These are phyloP conservation scores for Ammodytes marinus DNA, from an alignment of 2,113 vertebrate genomes.

Conservation along the genomic window DNA sequence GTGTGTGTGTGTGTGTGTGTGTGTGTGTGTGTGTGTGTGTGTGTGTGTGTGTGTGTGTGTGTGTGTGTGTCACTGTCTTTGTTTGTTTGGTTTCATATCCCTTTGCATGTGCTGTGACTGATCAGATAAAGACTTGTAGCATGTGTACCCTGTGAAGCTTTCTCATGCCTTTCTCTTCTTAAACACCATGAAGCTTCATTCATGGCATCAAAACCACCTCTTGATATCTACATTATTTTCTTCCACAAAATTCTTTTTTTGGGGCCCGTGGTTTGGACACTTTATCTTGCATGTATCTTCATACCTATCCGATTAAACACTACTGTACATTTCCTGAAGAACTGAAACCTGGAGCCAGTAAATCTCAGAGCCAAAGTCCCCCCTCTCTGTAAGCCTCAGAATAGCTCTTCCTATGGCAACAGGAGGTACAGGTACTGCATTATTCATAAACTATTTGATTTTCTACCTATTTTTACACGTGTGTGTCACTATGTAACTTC, in stretches of 20 bases:
- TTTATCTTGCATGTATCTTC: neutral
- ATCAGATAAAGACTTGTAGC: neutral
- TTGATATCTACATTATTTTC: neutral
- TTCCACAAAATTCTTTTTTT: accelerated
- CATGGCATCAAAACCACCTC: neutral
- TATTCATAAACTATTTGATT: neutral
- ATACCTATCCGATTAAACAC: neutral
- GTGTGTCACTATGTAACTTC: neutral
- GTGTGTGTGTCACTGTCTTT: slow-evolving; percentile 3
- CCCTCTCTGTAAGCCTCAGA: slow-evolving; percentile 41
- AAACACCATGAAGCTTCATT: neutral
- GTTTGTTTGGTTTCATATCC: slow-evolving; percentile 65
- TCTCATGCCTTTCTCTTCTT: neutral
- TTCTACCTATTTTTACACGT: neutral
- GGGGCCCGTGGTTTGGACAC: neutral
- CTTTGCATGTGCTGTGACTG: slow-evolving; percentile 6
- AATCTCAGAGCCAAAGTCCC: slow-evolving; percentile 6
- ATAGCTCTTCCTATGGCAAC: slow-evolving; percentile 67
- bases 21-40: neutral
- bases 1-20: slow-evolving; percentile 15
- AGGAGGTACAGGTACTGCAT: slow-evolving; percentile 68
- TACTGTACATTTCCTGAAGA: slow-evolving; percentile 63
- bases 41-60: neutral
- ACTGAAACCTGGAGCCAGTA: slow-evolving; percentile 78
- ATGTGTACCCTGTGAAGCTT: neutral